These are phyloP conservation scores for Toxostoma redivivum DNA, from an alignment of 2,113 vertebrate genomes.

Conservation along the genomic window DNA sequence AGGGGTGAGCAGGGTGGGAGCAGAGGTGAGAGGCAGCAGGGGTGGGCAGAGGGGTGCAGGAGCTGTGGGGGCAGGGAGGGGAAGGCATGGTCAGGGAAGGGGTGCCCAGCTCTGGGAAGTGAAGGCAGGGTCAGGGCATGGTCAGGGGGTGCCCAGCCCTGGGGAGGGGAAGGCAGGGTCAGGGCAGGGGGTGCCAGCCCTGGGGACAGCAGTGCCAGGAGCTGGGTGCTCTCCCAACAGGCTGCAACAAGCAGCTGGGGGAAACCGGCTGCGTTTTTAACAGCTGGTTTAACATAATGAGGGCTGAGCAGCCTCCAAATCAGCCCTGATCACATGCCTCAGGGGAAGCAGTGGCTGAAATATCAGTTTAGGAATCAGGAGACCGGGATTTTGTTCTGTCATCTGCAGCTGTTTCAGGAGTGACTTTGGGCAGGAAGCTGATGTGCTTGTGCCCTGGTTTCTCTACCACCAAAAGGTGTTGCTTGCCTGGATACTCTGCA, in stretches of 20 bases:
- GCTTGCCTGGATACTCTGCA: accelerated
- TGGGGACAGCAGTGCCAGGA: accelerated
- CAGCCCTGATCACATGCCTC: background rate
- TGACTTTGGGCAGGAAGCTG: background rate
- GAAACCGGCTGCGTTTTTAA: background rate
- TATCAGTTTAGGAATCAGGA: background rate
- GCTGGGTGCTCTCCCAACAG: background rate
- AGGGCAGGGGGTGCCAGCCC: background rate
- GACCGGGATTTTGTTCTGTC: background rate
- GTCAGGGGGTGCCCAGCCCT: background rate
- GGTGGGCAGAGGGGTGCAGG: background rate
- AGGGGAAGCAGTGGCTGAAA: background rate
- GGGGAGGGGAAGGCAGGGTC: background rate
- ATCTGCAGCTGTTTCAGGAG: background rate
- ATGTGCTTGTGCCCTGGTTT: background rate
- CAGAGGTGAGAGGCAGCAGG: accelerated
- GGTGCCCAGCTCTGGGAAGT: background rate
- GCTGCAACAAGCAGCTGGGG: background rate
- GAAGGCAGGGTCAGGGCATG: background rate
- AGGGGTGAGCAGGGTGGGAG: background rate
- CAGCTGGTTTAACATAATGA: background rate
- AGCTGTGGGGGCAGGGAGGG: background rate
- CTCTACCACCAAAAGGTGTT: background rate
- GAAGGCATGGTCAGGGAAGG: background rate
- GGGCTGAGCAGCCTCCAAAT: background rate